Evolutionary conservation across 2,888 invertebrate genomes (phyloP), one percentile per base, ranked within the genome.

Genomic region (Dorcus hopei): DNA sequence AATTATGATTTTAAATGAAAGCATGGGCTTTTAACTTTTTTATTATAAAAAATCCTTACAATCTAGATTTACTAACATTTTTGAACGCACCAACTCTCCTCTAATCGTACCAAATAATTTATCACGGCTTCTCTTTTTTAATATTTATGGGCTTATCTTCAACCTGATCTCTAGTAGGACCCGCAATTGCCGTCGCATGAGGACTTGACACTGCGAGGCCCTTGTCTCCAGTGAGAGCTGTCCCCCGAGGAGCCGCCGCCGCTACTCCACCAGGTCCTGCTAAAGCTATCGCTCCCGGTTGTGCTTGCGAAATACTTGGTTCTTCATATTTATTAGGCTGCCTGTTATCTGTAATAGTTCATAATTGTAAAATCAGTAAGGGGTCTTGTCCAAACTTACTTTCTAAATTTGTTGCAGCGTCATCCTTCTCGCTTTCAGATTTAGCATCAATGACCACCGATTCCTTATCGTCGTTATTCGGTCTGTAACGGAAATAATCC

Each of bases 201-300:
- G 83, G 83, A 60, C 79, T 80, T 0, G 82, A 77, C 11, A 82
- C 72, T 0, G 81, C 79, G 50, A 81, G 64, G 11, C 82, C 82
- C 57, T 77, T 79, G 55, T 78, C 77, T 33, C 82, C 82, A 16
- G 79, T 81, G 19, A 82, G 69, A 2, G 83, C 82, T 9, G 81
- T 81, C 7, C 76, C 81, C 50, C 76, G 71, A 3, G 82, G 82
- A 9, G 78, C 77, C 3, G 82, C 79, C 9, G 79, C 74, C 5
- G 82, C 82, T 3, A 80, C 77, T 6, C 82, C 82, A 41, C 81
- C 81, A 42, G 74, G 74, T 40, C 82, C 82, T 5, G 82, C 80
- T 49, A 82, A 68, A 2, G 82, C 81, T 52, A 81, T 76, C 3
- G 80, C 82, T 42, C 77, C 76, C 7, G 82, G 82, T 58, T 79